Conservation (phyloP, 2,888 invertebrate species). For the Epinotia ramella region DNA sequence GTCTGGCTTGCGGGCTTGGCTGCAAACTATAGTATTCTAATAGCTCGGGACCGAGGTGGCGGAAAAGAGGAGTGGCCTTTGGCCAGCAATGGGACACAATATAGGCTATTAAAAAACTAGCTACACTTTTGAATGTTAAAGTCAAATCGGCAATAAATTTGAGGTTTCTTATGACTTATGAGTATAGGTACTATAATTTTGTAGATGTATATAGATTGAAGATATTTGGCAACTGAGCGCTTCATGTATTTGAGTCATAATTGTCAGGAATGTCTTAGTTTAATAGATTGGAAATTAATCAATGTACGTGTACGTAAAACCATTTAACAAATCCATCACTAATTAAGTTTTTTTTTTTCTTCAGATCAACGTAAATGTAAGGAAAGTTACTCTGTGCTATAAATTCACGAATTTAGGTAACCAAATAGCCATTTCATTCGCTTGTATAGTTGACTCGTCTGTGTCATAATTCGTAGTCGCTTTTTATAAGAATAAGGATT, state of each 20-base stretch:
- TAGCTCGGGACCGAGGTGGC: not conserved
- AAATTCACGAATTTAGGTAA: conserved; percentile 40
- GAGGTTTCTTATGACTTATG: too few species aligned
- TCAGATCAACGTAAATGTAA: not conserved
- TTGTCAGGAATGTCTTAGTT: too few species aligned
- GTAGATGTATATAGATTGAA: not conserved
- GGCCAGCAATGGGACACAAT: too few species aligned
- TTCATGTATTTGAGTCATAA: not conserved
- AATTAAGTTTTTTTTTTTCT: not conserved
- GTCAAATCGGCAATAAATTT: too few species aligned
- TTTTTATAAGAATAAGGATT: conserved; percentile 27
- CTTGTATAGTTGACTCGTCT: conserved; percentile 31
- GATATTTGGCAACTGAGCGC: not conserved
- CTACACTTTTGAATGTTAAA: too few species aligned
- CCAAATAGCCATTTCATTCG: conserved; percentile 38
- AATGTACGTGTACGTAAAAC: not conserved
- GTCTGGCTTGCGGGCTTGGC: not conserved
- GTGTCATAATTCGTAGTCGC: conserved; percentile 48
- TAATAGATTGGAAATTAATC: not conserved
- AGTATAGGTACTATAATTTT: not conserved
- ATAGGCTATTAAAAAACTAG: too few species aligned
- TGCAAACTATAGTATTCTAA: not conserved
- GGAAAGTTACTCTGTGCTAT: conserved; percentile 30
- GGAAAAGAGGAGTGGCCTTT: too few species aligned
- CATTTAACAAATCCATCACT: not conserved